Evolutionary conservation across 2,888 invertebrate species (phyloP).

Genomic region (Sepiola atlantica): DNA sequence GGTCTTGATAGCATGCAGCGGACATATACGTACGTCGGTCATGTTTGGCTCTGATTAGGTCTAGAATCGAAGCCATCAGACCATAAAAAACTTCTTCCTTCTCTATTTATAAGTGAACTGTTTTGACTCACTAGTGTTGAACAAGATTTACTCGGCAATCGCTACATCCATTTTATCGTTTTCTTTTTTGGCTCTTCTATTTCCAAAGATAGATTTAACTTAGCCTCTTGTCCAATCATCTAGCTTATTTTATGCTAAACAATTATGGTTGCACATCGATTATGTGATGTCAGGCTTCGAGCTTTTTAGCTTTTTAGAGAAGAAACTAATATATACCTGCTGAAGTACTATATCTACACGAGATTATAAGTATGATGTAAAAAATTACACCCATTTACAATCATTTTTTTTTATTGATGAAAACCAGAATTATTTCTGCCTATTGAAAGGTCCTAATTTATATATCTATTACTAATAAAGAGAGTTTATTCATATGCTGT

Average conservation of each 20-base stretch:
- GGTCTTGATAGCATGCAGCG: not conserved
- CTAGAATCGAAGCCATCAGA: not conserved
- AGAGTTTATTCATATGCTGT: too few species aligned
- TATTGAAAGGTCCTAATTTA: too few species aligned
- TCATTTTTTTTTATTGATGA: too few species aligned
- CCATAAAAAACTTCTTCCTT: not conserved
- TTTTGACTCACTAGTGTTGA: not conserved
- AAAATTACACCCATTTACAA: too few species aligned
- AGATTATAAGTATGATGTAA: too few species aligned
- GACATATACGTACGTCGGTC: not conserved
- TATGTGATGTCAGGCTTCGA: not conserved
- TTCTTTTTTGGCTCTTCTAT: not conserved
- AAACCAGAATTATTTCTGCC: too few species aligned
- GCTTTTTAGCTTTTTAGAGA: too few species aligned
- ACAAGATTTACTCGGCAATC: not conserved
- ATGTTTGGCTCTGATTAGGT: not conserved
- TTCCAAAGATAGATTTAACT: not conserved
- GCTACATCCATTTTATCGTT: not conserved
- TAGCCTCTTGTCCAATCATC: slow-evolving; percentile 8
- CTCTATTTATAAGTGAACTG: not conserved
- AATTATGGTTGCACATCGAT: not conserved
- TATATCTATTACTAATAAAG: too few species aligned
- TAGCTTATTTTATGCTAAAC: not conserved
- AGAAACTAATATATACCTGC: too few species aligned
- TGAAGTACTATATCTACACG: too few species aligned